Base-by-base conservation (phyloP, 1,140 invertebrate species). In the Philotrypesis tridentata region DNA sequence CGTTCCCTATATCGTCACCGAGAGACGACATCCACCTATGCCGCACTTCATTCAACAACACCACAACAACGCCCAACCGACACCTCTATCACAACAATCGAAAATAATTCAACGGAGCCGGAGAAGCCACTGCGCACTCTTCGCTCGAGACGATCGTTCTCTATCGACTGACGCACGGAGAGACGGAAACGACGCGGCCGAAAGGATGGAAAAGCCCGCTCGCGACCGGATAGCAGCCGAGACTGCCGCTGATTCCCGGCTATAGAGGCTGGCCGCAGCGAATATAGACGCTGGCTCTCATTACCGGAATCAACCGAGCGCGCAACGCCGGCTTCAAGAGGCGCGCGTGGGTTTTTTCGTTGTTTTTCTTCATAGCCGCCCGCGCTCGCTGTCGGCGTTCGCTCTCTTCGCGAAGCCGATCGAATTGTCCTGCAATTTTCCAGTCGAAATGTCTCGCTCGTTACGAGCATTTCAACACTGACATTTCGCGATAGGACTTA, bases 281-380 rank as follows among this genome's bases (percentile, higher is more conserved):
- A 65, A 55, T n/a, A 55, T 7, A 55, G 21, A 37, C 31, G 17
- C 1, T 31, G 14, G 31, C 31, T 25, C 61, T 65, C 67, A 70
- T 70, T 70, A 70, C 27, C 67, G 8, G 67, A 70, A 33, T 70
- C 67, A 70, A 37, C 67, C 67, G 67, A 70, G 67, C 67, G 67
- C 11, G 67, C 67, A 37, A n/a, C 14, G 63, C 63, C 63, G 27
- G 27, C 25, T 65, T 65, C 14, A 23, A 65, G 8, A 29, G 5
- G 23, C 48, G 48, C 48, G 17, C n/a, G 48, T 55, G 48, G 40
- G 40, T 43, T 43, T 43, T 43, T 43, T 14, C 23, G n/a, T 25
- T 61, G 6, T 61, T 61, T n/a, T n/a, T n/a, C n/a, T n/a, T n/a
- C n/a, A n/a, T n/a, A n/a, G n/a, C n/a, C n/a, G n/a, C n/a, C n/a